Base-by-base conservation (phyloP, 2,113 vertebrate genomes). In the Tonatia bakeri region DNA sequence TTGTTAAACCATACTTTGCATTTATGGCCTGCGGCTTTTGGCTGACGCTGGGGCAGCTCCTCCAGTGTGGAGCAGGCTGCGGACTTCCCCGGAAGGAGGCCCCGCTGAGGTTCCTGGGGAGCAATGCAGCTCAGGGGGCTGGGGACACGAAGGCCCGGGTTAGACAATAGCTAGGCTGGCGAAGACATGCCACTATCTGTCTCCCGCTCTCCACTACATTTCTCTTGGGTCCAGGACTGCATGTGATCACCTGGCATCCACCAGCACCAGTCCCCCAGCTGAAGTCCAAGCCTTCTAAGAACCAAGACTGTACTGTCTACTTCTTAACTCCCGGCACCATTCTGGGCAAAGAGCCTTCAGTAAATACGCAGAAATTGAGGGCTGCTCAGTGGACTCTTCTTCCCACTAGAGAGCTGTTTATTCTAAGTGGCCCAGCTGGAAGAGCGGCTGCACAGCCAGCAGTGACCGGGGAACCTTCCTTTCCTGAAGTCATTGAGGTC, bases 1-100 rank as follows among this genome's bases (percentile, higher is more conserved):
- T 98, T 97, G 97, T 98, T 97, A 96, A 97, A 96, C 95, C 90
- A 85, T 91, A 97, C 97, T 97, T 97, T 94, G 97, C 97, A 97
- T 97, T 97, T 96, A 96, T 97, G 97, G 97, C 97, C 97, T 91
- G 91, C 79, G 93, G 97, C 97, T 92, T 93, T 96, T 93, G 91
- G 96, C 97, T 81, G 87, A 84, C 24, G 61, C n/a, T 20, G 56
- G n/a, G 24, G 65, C 33, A 0, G 94, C 91, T 96, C 43, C 88
- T 95, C 82, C 83, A 28, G 91, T 4, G 13, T 16, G 84, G 67
- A 88, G 69, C 59, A 26, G 90, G 56, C 95, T 38, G 26, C 28
- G 93, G 95, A 91, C 94, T 97, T 96, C 87, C 91, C 91, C 4
- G 0, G 80, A 75, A 91, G 75, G 91, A 96, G 95, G 95, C 92